These are phyloP conservation scores for Hoplias malabaricus DNA, from an alignment of 2,113 vertebrate genomes.

Conservation along the genomic window DNA sequence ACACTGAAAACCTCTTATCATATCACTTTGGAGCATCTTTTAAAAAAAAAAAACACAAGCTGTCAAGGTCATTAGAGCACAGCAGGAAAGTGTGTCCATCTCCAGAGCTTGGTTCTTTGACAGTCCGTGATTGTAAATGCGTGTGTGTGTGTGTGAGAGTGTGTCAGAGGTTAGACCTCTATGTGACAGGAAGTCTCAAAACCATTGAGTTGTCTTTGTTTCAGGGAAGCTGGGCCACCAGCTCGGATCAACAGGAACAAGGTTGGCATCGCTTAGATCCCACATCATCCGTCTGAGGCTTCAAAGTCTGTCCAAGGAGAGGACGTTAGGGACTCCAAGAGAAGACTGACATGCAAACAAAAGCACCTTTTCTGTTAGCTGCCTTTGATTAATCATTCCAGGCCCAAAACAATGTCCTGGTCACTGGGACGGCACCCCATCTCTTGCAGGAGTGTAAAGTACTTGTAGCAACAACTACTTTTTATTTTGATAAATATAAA, in stretches of 20 bases:
- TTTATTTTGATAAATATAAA: no score
- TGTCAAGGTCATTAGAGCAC: conserved; percentile 3
- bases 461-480: no score
- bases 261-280: conserved; percentile 15
- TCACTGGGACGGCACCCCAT: no score
- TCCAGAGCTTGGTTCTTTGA: neutral
- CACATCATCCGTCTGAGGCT: neutral
- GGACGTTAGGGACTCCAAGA: conserved; percentile 5
- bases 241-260: conserved; percentile 1
- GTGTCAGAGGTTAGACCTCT: conserved; percentile 10
- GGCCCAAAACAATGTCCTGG: conserved; percentile 2
- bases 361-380: conserved; percentile 28
- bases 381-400: conserved; percentile 34
- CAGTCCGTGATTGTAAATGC: no score
- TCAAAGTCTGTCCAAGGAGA: neutral
- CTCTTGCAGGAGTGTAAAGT: no score
- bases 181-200: conserved; percentile 21
- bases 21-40: neutral
- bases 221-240: neutral
- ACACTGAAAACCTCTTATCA: neutral
- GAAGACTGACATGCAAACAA: conserved; percentile 40
- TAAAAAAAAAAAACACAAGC: neutral
- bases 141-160: conserved; percentile 14
- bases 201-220: conserved; percentile 14
- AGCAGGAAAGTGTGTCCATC: conserved; percentile 10